Evolutionary conservation across 2,113 vertebrate genomes (phyloP).

Genomic region (Notechis scutatus): DNA sequence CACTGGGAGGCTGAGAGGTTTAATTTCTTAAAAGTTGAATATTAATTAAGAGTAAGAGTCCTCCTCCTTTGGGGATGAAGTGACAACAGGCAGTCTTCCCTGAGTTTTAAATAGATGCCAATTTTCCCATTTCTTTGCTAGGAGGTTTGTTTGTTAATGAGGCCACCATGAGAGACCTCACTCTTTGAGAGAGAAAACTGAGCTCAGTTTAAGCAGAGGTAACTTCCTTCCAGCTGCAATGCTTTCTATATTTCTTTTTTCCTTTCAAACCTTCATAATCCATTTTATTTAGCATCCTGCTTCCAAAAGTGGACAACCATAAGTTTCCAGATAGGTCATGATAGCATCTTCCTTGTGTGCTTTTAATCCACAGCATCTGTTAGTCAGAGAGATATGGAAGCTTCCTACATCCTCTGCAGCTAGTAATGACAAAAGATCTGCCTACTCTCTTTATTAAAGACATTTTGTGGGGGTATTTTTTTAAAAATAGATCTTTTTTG

Average conservation of each 20-base stretch:
- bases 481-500: not conserved
- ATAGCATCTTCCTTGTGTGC: not conserved
- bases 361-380: not conserved
- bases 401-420: not conserved
- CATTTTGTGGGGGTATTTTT: not conserved
- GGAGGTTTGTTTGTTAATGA: not conserved
- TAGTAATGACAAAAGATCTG: not conserved
- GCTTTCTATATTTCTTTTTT: not conserved
- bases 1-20: not conserved
- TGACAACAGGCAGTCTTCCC: not conserved
- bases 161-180: not conserved
- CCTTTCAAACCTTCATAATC: not conserved
- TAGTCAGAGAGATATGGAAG: not conserved
- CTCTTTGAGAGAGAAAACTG: not conserved
- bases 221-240: not conserved
- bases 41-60: not conserved
- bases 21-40: not conserved
- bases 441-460: not conserved
- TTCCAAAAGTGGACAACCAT: not conserved
- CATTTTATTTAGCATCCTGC: not conserved
- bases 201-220: not conserved
- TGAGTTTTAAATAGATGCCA: not conserved
- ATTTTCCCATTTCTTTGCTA: not conserved
- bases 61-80: not conserved
- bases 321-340: not conserved